A percentile compares a stretch with the other conserved stretches of the same genome.
phyloP scores from a whole-genome alignment of 2,797 vertebrate genomes.

The Phrynocephalus guinanensis region DNA sequence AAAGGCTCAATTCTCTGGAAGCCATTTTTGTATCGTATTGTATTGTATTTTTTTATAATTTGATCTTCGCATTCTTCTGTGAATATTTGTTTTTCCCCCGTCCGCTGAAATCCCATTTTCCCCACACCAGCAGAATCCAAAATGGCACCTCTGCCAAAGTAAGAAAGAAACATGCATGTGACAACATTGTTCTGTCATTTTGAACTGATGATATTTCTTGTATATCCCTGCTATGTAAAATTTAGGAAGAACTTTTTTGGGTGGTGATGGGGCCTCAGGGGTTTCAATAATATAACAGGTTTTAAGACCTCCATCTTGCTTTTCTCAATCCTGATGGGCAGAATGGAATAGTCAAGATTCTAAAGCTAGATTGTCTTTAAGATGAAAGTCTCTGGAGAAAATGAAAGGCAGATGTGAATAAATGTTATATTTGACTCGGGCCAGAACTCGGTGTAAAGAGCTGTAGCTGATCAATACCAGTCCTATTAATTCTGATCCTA shows the following conservation, averaged over 20 bases:
- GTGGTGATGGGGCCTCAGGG: neutral
- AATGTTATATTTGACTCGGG: slow-evolving; percentile 71
- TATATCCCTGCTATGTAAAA: slow-evolving; percentile 33
- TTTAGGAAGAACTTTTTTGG: neutral
- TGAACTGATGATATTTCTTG: neutral
- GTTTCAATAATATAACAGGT: slow-evolving; percentile 47
- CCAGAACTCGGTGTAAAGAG: slow-evolving; percentile 65
- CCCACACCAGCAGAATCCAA: neutral
- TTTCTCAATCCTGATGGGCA: slow-evolving; percentile 34
- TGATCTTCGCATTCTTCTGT: neutral
- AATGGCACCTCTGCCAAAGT: neutral
- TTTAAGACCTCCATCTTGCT: neutral
- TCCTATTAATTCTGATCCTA: slow-evolving; percentile 76
- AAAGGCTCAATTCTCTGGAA: neutral
- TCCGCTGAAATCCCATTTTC: neutral
- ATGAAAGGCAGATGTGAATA: slow-evolving; percentile 71
- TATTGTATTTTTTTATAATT: neutral
- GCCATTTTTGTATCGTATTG: neutral
- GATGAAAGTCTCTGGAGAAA: slow-evolving; percentile 65
- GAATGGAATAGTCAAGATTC: slow-evolving; percentile 61
- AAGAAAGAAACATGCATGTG: neutral
- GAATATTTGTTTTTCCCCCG: neutral
- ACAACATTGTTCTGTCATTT: neutral
- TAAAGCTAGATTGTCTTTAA: slow-evolving; percentile 55
- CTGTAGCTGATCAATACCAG: slow-evolving; percentile 71